A percentile compares a stretch with the other conserved stretches of the same genome.
Evolutionary conservation across 2,888 invertebrate species (phyloP).

Genomic region (Listrodromus nycthemerus): DNA sequence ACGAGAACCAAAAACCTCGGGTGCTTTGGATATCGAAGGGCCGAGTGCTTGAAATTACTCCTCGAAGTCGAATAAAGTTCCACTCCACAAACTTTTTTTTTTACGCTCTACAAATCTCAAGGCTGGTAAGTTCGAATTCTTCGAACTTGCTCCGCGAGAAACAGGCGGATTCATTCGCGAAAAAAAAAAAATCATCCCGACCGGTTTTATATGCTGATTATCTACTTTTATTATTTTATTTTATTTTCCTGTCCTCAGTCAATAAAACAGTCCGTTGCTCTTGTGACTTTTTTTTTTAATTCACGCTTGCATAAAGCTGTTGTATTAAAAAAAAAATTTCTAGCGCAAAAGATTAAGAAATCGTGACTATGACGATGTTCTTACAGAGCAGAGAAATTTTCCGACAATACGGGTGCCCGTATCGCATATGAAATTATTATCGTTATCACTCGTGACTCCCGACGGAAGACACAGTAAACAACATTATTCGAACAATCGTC

Average conservation of each 20-base stretch:
- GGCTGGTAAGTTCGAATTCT: constrained; percentile 72
- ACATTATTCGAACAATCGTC: not conserved
- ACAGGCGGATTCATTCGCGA: constrained; percentile 51
- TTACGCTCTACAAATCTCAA: constrained; percentile 68
- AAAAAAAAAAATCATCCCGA: constrained; percentile 68
- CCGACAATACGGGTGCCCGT: constrained; percentile 57
- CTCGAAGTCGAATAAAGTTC: constrained; percentile 46
- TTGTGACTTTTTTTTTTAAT: constrained; percentile 5
- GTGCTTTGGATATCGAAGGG: no score
- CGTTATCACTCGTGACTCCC: constrained; percentile 50
- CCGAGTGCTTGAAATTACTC: not conserved
- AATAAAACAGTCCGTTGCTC: not conserved
- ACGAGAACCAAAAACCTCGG: no score
- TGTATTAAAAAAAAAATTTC: not conserved
- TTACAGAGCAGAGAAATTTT: constrained; percentile 26
- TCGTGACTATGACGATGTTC: constrained; percentile 3
- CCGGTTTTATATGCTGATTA: constrained; percentile 75
- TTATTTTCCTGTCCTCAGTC: not conserved
- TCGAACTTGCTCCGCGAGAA: constrained; percentile 44
- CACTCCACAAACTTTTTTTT: constrained; percentile 46
- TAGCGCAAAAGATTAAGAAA: not conserved
- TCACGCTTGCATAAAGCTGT: not conserved
- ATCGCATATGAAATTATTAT: not conserved
- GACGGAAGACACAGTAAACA: constrained; percentile 17
- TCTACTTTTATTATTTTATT: constrained; percentile 23